Percentiles rank a stretch among this genome's conserved stretches.
These are phyloP conservation scores for Bugula neritina DNA, from an alignment of 2,888 invertebrate species.

Conservation along the genomic window DNA sequence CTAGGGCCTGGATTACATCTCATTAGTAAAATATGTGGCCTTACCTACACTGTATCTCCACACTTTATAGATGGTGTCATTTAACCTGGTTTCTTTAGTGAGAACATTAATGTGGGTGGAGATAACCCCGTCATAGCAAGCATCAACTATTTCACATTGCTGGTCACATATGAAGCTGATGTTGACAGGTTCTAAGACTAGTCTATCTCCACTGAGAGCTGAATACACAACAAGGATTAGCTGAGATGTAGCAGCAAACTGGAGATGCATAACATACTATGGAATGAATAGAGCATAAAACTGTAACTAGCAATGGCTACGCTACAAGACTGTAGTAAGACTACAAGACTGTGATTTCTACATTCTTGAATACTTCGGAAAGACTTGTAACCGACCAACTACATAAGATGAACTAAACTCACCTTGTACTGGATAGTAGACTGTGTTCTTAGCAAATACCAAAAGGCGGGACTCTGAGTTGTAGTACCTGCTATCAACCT, in stretches of 20 bases:
- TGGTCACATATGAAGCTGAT: neutral
- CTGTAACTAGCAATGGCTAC: no score
- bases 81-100: neutral
- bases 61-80: neutral
- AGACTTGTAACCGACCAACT: no score
- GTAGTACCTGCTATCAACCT: neutral
- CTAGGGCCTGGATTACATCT: no score
- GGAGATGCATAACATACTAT: no score
- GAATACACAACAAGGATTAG: no score
- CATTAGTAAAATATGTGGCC: no score
- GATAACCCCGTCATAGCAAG: neutral
- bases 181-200: neutral
- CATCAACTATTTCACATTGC: neutral
- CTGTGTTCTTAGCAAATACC: neutral
- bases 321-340: no score
- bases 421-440: neutral
- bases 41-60: neutral
- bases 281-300: no score
- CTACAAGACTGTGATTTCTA: no score
- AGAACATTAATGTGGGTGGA: neutral
- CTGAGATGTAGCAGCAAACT: no score
- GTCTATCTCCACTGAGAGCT: neutral
- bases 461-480: neutral
- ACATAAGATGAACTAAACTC: no score
- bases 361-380: no score